phyloP scores from a whole-genome alignment of 1,140 invertebrate genomes.

The Sitophilus oryzae region DNA sequence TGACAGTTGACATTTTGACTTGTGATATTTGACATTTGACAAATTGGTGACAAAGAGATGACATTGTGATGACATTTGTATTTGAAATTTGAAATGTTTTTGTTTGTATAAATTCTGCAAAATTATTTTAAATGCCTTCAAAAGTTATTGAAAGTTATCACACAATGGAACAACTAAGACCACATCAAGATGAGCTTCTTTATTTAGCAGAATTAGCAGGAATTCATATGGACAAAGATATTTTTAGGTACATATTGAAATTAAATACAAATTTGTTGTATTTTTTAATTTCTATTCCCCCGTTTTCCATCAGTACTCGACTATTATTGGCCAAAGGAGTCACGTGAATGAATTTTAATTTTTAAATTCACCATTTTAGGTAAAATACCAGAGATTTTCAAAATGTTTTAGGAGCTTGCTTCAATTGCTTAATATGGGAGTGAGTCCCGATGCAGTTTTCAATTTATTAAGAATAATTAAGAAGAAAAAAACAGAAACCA shows the following conservation, averaged over 20 bases:
- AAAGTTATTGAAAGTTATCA: conserved; percentile 2
- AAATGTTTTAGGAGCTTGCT: conserved; percentile 23
- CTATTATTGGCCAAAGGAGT: not conserved
- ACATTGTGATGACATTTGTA: too few species aligned
- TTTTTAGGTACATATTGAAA: conserved; percentile 17
- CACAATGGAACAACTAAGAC: conserved; percentile 11
- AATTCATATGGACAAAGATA: conserved; percentile 18
- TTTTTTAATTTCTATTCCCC: not conserved
- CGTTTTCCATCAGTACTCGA: not conserved
- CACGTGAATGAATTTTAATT: not conserved
- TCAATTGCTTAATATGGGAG: conserved; percentile 17
- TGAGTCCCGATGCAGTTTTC: conserved; percentile 18
- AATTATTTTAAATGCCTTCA: conserved; percentile 1
- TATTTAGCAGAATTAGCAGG: conserved; percentile 17
- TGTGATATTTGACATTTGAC: not conserved
- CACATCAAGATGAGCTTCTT: conserved; percentile 22
- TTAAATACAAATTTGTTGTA: not conserved
- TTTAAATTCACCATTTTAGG: not conserved
- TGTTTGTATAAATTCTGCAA: not conserved
- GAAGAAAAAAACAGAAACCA: conserved; percentile 10
- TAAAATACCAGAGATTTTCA: not conserved
- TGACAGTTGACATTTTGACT: not conserved
- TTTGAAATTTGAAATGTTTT: too few species aligned
- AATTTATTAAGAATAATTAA: conserved; percentile 17
- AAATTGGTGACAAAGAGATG: not conserved